phyloP scores from a whole-genome alignment of 2,888 invertebrate genomes.

The Syritta pipiens region DNA sequence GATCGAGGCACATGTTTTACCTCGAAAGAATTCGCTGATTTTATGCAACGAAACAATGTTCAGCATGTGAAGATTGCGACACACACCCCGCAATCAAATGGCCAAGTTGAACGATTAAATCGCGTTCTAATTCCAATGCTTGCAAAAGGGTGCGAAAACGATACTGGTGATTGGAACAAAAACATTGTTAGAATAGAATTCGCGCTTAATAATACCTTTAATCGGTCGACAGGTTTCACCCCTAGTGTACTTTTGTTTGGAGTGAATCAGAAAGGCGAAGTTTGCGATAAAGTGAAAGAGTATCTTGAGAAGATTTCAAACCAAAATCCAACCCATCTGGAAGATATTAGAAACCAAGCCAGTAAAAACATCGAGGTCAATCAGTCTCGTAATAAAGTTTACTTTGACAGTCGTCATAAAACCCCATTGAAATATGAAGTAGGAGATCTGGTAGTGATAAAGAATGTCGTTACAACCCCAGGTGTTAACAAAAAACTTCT shows the following conservation, averaged over 20 bases:
- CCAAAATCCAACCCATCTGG: neutral
- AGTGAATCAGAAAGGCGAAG: constrained; percentile 69
- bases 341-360: neutral
- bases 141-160: constrained; percentile 19
- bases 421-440: neutral
- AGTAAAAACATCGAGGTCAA: neutral
- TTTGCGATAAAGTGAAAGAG: constrained; percentile 57
- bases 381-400: neutral
- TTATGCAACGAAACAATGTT: constrained; percentile 70
- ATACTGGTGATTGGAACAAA: constrained; percentile 8
- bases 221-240: constrained; percentile 70
- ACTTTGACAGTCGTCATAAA: constrained; percentile 2
- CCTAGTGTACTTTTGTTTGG: constrained; percentile 72
- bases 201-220: constrained; percentile 71
- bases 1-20: constrained; percentile 77
- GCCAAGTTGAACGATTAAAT: too few species aligned
- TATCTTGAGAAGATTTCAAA: constrained; percentile 18
- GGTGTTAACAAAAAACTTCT: neutral
- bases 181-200: constrained; percentile 69
- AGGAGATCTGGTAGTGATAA: constrained; percentile 33
- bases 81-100: neutral
- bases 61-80: constrained; percentile 9
- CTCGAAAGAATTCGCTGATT: constrained; percentile 72
- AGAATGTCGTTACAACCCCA: neutral
- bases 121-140: constrained; percentile 45